Evolutionary conservation across 1,140 invertebrate species (phyloP), one percentile per base, ranked within the genome.

Genomic region (Maconellicoccus hirsutus): DNA sequence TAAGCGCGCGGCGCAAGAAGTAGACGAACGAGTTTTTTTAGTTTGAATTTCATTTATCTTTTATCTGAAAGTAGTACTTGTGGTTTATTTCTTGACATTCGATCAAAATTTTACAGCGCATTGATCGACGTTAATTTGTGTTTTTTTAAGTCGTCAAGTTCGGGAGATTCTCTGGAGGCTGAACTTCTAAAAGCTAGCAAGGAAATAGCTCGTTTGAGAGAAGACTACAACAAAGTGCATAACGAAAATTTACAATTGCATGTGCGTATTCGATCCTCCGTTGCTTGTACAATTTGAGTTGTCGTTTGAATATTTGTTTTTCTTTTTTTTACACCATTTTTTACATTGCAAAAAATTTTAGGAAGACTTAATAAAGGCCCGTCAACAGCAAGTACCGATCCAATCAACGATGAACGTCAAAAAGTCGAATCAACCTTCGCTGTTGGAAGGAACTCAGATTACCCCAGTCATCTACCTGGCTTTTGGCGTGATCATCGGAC

Each of bases 171-270:
- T 80, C 59, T 74, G 79, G 73, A 83, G 83, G n/a, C 72, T 8
- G 87, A 72, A 69, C 1, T 71, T 12, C 70, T 70, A 39, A 72
- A 72, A 69, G 87, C 86, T 72, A 81, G 85, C 71, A 84, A 84
- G 74, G 89, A 92, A 81, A 84, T 91, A 39, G 87, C 85, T 79
- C 83, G 84, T 79, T 82, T 93, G 75, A 84, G 87, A 78, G 88
- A 90, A 78, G 85, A 88, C 75, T 86, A 89, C 77, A 87, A 84
- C 78, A 84, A 83, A 79, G 82, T 93, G 77, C 84, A 86, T 81
- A 86, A 90, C 80, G 91, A 93, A 80, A 91, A 90, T 83, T 79
- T 91, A 73, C 83, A 85, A 78, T 83, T 93, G 76, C 92, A 89
- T 85, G 89, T 89, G 82, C 29, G 29, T 33, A 6, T 3, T 33